These are phyloP conservation scores for Muschampia staudingeri DNA, from an alignment of 2,888 invertebrate genomes.

Conservation along the genomic window DNA sequence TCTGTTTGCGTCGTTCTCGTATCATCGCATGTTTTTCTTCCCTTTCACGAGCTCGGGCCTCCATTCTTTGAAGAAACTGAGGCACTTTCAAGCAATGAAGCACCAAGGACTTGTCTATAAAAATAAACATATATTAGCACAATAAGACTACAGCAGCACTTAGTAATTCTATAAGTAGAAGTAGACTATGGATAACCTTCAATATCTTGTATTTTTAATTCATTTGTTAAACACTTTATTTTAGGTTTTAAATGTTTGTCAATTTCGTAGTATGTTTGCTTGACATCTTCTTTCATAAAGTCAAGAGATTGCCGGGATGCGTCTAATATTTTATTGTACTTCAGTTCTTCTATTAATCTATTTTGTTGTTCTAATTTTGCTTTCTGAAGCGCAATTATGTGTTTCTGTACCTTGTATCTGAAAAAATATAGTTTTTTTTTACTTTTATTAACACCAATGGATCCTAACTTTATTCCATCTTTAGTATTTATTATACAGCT, in stretches of 20 bases:
- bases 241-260: slow-evolving; percentile 91
- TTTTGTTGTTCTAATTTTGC: slow-evolving; percentile 94
- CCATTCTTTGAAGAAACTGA: slow-evolving; percentile 94
- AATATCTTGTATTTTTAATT: slow-evolving; percentile 84
- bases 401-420: slow-evolving; percentile 93
- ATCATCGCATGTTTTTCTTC: slow-evolving; percentile 90
- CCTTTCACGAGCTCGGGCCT: slow-evolving; percentile 93
- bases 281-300: slow-evolving; percentile 91
- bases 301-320: slow-evolving; percentile 92
- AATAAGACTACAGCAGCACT: background rate
- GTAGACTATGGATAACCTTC: slow-evolving; percentile 77
- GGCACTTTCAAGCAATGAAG: slow-evolving; percentile 92
- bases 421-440: slow-evolving; percentile 5
- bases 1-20: slow-evolving; percentile 86
- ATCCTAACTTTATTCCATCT: too few species aligned
- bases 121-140: slow-evolving; percentile 17
- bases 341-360: slow-evolving; percentile 94
- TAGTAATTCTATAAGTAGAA: background rate
- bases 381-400: slow-evolving; percentile 94
- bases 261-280: slow-evolving; percentile 90
- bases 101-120: slow-evolving; percentile 83
- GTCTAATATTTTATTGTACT: slow-evolving; percentile 93
- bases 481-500: too few species aligned
- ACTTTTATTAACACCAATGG: background rate
- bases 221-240: slow-evolving; percentile 89